Conservation (phyloP, 2,113 vertebrate genomes). For the Peromyscus californicus region DNA sequence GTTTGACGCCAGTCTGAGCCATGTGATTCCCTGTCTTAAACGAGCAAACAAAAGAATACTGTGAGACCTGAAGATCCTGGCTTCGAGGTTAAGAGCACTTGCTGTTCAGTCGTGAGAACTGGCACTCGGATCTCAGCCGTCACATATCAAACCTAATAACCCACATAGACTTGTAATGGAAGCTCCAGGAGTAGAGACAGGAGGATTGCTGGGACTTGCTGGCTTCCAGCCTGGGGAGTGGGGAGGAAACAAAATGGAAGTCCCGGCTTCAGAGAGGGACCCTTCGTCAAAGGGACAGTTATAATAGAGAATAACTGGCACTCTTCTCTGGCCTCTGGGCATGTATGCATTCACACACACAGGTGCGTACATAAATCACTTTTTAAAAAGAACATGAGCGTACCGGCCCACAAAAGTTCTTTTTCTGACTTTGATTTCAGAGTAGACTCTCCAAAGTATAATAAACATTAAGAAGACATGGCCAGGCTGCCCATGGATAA, state of each 20-base stretch:
- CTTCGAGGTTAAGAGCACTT: neutral
- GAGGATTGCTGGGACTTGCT: neutral
- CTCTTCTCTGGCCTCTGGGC: neutral
- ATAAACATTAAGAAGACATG: neutral
- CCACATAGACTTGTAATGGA: neutral
- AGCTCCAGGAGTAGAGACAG: neutral
- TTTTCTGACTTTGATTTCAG: neutral
- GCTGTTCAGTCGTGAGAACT: neutral
- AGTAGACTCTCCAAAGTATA: slow-evolving; percentile 10
- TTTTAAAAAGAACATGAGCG: neutral
- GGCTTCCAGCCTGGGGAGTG: neutral
- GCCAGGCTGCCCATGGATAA: neutral
- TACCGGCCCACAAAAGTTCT: neutral
- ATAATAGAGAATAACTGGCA: neutral
- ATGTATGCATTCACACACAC: neutral
- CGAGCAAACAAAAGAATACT: neutral
- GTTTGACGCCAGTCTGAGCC: neutral
- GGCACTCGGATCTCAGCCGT: neutral
- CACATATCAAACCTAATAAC: neutral
- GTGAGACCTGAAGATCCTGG: neutral
- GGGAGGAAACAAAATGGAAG: neutral
- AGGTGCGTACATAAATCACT: neutral
- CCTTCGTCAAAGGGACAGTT: neutral
- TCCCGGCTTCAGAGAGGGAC: neutral
- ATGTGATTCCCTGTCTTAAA: neutral